A percentile compares a stretch with the other conserved stretches of the same genome.
These are phyloP conservation scores for Notodonta ziczac DNA, from an alignment of 2,888 invertebrate species.

Conservation along the genomic window DNA sequence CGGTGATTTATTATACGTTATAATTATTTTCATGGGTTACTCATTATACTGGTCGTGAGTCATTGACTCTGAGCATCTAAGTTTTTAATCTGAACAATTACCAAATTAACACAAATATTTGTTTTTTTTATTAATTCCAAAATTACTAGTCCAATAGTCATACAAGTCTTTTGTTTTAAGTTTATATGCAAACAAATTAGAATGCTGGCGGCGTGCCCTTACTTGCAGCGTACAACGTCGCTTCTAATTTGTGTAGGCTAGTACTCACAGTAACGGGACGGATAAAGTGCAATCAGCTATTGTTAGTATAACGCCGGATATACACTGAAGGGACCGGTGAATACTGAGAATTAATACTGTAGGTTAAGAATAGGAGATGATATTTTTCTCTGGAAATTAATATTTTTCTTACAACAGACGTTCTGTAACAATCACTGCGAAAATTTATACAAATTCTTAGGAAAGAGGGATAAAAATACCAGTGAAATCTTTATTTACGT, in stretches of 20 bases:
- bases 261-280: constrained; percentile 65
- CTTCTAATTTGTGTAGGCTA: constrained; percentile 61
- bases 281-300: constrained; percentile 66
- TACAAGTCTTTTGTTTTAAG: constrained; percentile 62
- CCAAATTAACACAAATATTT: too few species aligned
- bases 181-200: constrained; percentile 61
- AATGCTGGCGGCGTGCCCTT: constrained; percentile 50
- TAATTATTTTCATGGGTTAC: constrained; percentile 44
- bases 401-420: too few species aligned
- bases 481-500: too few species aligned
- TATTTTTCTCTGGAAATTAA: too few species aligned
- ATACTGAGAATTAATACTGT: too few species aligned
- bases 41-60: constrained; percentile 18
- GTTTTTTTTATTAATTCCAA: background rate
- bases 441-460: too few species aligned
- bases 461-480: too few species aligned
- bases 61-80: too few species aligned
- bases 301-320: constrained; percentile 45
- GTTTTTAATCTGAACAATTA: background rate
- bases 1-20: constrained; percentile 43
- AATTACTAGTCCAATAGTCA: constrained; percentile 7
- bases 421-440: too few species aligned
- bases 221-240: constrained; percentile 34
- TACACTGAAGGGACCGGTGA: constrained; percentile 15
- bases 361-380: too few species aligned